Conservation (phyloP, 2,113 vertebrate genomes). For the Haliaeetus leucogaster region DNA sequence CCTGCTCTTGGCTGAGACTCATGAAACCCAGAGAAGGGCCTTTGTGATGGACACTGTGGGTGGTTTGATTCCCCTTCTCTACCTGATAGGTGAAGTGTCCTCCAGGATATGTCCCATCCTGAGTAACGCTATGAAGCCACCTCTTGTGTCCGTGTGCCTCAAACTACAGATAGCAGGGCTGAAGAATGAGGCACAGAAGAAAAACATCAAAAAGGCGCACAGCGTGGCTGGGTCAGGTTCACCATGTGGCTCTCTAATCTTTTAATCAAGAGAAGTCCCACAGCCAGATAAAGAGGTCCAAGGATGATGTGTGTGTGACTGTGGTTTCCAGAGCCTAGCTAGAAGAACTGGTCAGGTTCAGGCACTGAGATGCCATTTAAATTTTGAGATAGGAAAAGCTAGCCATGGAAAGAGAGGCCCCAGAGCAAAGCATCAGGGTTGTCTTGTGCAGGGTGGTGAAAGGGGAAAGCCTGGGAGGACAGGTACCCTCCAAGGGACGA, state of each 20-base stretch:
- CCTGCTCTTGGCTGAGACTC: not conserved
- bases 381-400: not conserved
- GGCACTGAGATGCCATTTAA: not conserved
- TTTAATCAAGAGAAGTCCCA: not conserved
- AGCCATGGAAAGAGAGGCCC: not conserved
- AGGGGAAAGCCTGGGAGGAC: not conserved
- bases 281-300: not conserved
- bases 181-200: not conserved
- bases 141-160: not conserved
- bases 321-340: not conserved
- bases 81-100: not conserved
- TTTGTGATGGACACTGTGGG: not conserved
- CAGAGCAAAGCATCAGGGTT: not conserved
- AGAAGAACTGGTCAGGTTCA: not conserved
- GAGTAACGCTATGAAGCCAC: not conserved
- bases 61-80: not conserved
- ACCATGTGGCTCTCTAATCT: not conserved
- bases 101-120: not conserved
- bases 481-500: not conserved
- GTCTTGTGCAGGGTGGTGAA: not conserved
- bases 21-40: not conserved
- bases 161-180: not conserved
- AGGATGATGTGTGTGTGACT: not conserved
- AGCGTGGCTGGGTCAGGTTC: accelerated
- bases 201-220: not conserved